Evolutionary conservation across 2,797 vertebrate species (phyloP).

Genomic region (Lacerta bilineata): DNA sequence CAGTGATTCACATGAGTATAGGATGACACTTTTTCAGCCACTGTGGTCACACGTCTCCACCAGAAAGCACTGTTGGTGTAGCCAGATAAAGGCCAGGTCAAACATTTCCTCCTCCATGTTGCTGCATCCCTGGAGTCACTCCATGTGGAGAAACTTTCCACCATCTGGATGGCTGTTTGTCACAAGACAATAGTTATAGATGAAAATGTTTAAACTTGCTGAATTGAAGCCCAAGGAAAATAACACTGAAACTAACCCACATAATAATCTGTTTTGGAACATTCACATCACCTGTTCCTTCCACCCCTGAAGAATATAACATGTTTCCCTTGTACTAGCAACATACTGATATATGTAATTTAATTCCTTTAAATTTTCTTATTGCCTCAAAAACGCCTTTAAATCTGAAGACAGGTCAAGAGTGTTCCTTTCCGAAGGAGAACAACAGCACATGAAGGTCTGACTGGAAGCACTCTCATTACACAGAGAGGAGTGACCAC

Average conservation of each 20-base stretch:
- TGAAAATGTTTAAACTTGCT: neutral
- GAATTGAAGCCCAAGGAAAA: neutral
- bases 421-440: neutral
- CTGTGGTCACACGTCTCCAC: neutral
- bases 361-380: neutral
- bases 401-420: neutral
- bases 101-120: neutral
- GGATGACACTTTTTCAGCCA: neutral
- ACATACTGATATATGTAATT: neutral
- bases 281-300: too few relatives aligned
- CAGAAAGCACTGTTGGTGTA: neutral
- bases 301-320: too few relatives aligned
- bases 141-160: neutral
- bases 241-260: neutral
- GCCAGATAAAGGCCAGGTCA: too few relatives aligned
- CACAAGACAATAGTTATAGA: neutral
- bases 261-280: neutral
- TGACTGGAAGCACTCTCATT: slow-evolving; percentile 14
- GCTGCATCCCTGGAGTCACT: neutral
- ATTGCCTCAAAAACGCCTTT: neutral
- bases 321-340: neutral
- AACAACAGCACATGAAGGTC: neutral
- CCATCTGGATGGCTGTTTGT: neutral
- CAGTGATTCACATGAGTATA: neutral
- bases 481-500: neutral